Base-by-base conservation (phyloP, 2,888 invertebrate genomes). In the Leptinotarsa tumamoca region DNA sequence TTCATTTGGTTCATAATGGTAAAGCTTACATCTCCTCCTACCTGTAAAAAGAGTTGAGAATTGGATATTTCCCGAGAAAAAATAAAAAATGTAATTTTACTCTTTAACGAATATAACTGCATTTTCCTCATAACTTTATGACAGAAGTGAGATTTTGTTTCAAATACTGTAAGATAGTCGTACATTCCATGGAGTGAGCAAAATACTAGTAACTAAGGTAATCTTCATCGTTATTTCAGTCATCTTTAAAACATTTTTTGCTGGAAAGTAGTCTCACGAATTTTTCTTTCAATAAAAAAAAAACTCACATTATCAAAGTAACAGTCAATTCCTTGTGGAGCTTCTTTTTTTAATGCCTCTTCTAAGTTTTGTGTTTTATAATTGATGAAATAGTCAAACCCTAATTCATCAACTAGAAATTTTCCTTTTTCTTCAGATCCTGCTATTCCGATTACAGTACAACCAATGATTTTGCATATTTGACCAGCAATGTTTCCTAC, bases 401-500 rank as follows among this genome's bases (percentile, higher is more conserved):
- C 92, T 3, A 94, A 86, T 72, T 92, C 91, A n/a, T 92, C 90
- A 23, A 94, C 86, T 17, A 85, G 70, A 93, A 93, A 94, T 78
- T 91, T 88, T 79, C 92, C 92, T 89, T 95, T 95, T 23, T 91
- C 92, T 79, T 94, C 92, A 5, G 92, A 90, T 1, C 95, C 94
- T 18, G 94, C 92, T 81, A 93, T 91, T 5, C 94, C 95, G 79
- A 95, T 92, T 0, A 94, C 94, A 74, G 87, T 90, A 82, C 93
- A 92, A 15, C 92, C 93, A 86, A 92, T 90, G 69, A 92, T 90
- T 88, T 95, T 95, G 1, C 92, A 95, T 79, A 95, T 93, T 89
- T 95, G 95, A 3, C 95, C 95, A 51, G 94, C 95, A 68, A 93
- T 90, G 74, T 91, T 92, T 7, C 95, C 95, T 14, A 95, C 95